phyloP scores from a whole-genome alignment of 1,140 invertebrate genomes.

The Chironomus tepperi region DNA sequence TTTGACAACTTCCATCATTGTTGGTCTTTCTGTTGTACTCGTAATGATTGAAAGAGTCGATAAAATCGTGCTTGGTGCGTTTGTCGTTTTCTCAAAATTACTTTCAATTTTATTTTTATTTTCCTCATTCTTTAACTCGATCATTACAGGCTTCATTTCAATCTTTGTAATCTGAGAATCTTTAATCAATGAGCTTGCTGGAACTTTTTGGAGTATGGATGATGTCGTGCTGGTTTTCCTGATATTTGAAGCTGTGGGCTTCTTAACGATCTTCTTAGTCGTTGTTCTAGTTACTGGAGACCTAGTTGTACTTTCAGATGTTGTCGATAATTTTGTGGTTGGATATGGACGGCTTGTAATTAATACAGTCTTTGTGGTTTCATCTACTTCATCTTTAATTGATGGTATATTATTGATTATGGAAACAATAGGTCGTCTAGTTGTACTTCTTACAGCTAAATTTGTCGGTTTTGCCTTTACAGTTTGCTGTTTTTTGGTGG shows the following conservation, averaged over 20 bases:
- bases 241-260: slow-evolving; percentile 25
- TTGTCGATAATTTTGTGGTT: slow-evolving; percentile 27
- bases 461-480: slow-evolving; percentile 32
- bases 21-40: background rate
- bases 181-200: slow-evolving; percentile 27
- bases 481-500: slow-evolving; percentile 30
- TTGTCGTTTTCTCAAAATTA: background rate
- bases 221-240: slow-evolving; percentile 28
- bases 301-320: slow-evolving; percentile 25
- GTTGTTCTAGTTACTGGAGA: slow-evolving; percentile 21
- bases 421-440: slow-evolving; percentile 25
- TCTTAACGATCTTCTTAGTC: slow-evolving; percentile 16
- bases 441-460: slow-evolving; percentile 29
- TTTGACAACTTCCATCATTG: slow-evolving; percentile 24
- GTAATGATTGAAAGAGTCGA: background rate
- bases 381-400: background rate
- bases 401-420: slow-evolving; percentile 1
- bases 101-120: slow-evolving; percentile 16
- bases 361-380: slow-evolving; percentile 6
- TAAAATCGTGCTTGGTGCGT: background rate
- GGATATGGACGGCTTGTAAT: slow-evolving; percentile 10
- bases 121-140: background rate
- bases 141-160: background rate
- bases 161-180: background rate
- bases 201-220: slow-evolving; percentile 22